These are phyloP conservation scores for Rhombomys opimus DNA, from an alignment of 2,113 vertebrate species.

Conservation along the genomic window DNA sequence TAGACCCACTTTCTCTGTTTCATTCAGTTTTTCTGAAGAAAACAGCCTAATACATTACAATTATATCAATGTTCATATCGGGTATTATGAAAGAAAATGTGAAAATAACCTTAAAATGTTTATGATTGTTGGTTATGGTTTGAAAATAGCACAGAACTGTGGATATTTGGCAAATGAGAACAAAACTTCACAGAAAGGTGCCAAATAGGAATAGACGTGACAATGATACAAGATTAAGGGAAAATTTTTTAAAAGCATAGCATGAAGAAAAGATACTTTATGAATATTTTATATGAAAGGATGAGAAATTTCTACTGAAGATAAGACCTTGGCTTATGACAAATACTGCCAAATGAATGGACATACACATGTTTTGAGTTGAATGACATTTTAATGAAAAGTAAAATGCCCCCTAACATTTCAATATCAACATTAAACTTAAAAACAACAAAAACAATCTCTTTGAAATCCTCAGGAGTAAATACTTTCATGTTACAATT, in stretches of 20 bases:
- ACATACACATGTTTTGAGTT: not conserved
- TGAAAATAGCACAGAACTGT: not conserved
- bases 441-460: not conserved
- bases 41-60: not conserved
- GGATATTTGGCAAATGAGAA: not conserved
- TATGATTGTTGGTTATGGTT: not conserved
- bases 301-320: not conserved
- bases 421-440: not conserved
- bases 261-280: not conserved
- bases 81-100: not conserved
- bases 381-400: constrained; percentile 22
- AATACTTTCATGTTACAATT: not conserved
- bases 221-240: not conserved
- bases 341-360: not conserved
- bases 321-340: not conserved
- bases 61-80: not conserved
- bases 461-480: not conserved
- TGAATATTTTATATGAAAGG: not conserved
- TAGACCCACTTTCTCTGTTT: not conserved
- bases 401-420: not conserved
- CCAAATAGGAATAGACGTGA: not conserved
- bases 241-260: not conserved
- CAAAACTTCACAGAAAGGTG: not conserved
- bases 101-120: not conserved
- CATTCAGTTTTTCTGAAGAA: not conserved